These are phyloP conservation scores for Diglossa brunneiventris DNA, from an alignment of 2,113 vertebrate species.

Conservation along the genomic window DNA sequence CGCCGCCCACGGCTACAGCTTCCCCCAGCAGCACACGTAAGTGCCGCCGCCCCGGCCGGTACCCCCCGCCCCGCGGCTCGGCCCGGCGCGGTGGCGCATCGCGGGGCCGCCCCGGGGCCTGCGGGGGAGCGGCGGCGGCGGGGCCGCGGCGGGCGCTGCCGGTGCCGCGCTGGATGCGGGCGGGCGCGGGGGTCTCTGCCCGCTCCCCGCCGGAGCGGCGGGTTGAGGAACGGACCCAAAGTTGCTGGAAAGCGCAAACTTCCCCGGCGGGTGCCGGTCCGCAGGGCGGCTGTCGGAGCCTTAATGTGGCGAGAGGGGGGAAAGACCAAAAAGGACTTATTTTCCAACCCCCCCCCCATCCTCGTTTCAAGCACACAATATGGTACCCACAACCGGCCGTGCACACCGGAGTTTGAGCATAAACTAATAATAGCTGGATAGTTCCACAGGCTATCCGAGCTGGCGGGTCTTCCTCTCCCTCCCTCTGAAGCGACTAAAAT, in stretches of 20 bases:
- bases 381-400: background rate
- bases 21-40: too few relatives aligned
- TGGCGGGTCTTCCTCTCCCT: background rate
- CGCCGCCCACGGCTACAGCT: too few relatives aligned
- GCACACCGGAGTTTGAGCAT: background rate
- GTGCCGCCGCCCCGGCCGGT: too few relatives aligned
- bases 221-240: background rate
- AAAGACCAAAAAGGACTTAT: background rate
- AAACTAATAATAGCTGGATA: background rate
- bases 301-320: background rate
- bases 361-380: background rate
- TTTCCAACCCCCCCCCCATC: background rate
- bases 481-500: background rate
- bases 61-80: too few relatives aligned
- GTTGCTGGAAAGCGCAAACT: conserved; percentile 27
- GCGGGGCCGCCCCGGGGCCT: too few relatives aligned
- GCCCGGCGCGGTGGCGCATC: too few relatives aligned
- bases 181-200: background rate
- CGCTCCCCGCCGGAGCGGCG: background rate
- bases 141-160: too few relatives aligned
- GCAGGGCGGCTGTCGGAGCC: background rate
- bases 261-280: background rate
- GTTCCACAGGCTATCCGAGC: conserved; percentile 9
- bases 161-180: background rate
- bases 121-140: too few relatives aligned